Percentiles rank a stretch among this genome's conserved stretches.
phyloP scores from a whole-genome alignment of 2,888 invertebrate species.

The Pegoplata infirma region DNA sequence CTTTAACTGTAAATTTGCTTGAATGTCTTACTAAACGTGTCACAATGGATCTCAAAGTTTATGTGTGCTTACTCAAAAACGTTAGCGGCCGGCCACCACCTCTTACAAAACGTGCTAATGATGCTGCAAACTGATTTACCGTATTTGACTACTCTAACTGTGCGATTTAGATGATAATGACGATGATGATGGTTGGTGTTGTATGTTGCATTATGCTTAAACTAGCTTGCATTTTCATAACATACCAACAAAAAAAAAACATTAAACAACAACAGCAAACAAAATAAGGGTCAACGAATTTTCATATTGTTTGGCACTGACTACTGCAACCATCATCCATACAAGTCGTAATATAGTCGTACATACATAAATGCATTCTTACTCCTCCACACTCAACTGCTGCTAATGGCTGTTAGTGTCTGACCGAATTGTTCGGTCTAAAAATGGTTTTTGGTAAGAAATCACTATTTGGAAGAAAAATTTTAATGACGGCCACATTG shows the following conservation, averaged over 20 bases:
- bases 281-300: constrained; percentile 52
- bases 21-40: no score
- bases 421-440: no score
- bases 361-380: constrained; percentile 22
- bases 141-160: constrained; percentile 25
- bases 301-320: constrained; percentile 25
- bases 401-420: background rate
- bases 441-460: no score
- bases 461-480: no score
- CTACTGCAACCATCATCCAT: no score
- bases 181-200: constrained; percentile 4
- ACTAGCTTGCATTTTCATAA: background rate
- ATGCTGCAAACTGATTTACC: background rate
- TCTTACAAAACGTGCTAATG: constrained; percentile 23
- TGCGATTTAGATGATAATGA: constrained; percentile 30
- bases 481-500: no score
- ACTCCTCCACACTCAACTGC: background rate
- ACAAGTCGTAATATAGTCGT: constrained; percentile 28
- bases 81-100: no score
- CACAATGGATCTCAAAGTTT: no score
- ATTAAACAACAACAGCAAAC: background rate
- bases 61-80: no score
- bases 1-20: no score
- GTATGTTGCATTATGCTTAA: constrained; percentile 6
- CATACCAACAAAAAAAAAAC: constrained; percentile 20